Percentiles rank a stretch among this genome's conserved stretches.
phyloP scores from a whole-genome alignment of 2,797 vertebrate genomes.

The Oophaga sylvatica region DNA sequence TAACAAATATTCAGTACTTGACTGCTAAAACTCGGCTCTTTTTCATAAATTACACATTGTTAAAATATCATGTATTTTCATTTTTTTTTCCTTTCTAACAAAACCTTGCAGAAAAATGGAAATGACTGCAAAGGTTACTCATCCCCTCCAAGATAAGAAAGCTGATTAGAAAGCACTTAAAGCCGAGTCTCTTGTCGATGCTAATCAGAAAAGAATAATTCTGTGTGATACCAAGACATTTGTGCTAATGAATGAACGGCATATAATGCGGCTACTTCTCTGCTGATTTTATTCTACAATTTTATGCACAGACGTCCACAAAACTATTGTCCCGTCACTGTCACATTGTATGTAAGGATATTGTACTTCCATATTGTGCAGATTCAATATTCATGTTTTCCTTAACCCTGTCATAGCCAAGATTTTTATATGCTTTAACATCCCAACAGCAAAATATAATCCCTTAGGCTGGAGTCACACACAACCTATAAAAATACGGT shows the following conservation, averaged over 20 bases:
- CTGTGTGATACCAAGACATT: conserved; percentile 9
- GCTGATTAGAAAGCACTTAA: conserved; percentile 44
- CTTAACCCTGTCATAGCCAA: background rate
- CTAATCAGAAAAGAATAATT: conserved; percentile 40
- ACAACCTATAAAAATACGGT: too few species aligned
- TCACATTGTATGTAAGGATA: background rate
- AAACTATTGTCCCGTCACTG: background rate
- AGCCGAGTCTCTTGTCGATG: conserved; percentile 35
- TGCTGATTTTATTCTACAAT: conserved; percentile 11
- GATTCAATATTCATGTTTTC: background rate
- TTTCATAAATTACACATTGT: background rate
- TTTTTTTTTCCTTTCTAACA: background rate
- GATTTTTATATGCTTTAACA: too few species aligned
- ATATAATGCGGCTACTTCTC: background rate
- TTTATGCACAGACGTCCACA: background rate
- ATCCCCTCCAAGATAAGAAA: conserved; percentile 36
- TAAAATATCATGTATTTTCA: background rate
- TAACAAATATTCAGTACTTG: background rate
- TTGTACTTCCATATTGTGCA: background rate
- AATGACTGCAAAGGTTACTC: conserved; percentile 18
- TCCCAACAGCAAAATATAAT: background rate
- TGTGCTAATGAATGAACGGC: conserved; percentile 9
- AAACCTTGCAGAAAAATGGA: conserved; percentile 18
- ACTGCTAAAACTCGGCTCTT: background rate
- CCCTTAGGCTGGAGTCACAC: too few species aligned